Conservation (phyloP, 2,113 vertebrate genomes). For the Lampris megalopsis region DNA sequence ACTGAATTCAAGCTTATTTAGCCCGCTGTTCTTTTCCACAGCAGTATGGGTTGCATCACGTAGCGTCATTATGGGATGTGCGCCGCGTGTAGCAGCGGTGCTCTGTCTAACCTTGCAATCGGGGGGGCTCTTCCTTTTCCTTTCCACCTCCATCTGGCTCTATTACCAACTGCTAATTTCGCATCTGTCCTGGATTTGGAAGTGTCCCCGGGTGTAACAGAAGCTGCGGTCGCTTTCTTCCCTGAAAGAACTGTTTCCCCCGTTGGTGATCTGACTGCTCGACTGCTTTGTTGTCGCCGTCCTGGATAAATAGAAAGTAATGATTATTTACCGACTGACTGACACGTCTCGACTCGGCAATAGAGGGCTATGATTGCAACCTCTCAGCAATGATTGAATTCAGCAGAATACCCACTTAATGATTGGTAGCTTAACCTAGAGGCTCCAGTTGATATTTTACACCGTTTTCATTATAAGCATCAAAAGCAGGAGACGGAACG, state of each 20-base stretch:
- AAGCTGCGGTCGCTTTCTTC: slow-evolving; percentile 27
- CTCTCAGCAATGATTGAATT: slow-evolving; percentile 57
- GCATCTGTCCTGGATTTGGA: slow-evolving; percentile 69
- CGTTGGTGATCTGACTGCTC: slow-evolving; percentile 49
- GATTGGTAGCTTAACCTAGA: slow-evolving; percentile 73
- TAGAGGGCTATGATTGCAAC: slow-evolving; percentile 62
- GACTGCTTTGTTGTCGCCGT: slow-evolving; percentile 60
- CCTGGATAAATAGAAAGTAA: slow-evolving; percentile 44
- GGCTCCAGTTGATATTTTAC: slow-evolving; percentile 57
- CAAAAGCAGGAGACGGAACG: slow-evolving; percentile 45
- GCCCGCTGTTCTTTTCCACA: slow-evolving; percentile 54
- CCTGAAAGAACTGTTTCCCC: slow-evolving; percentile 45
- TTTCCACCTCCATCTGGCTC: slow-evolving; percentile 54
- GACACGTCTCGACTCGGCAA: slow-evolving; percentile 52
- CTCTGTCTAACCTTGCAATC: slow-evolving; percentile 46
- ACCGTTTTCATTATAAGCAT: slow-evolving; percentile 62
- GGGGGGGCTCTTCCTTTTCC: slow-evolving; percentile 33
- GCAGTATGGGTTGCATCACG: slow-evolving; percentile 67
- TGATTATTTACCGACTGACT: slow-evolving; percentile 65
- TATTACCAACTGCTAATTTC: slow-evolving; percentile 70
- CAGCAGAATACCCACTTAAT: slow-evolving; percentile 61
- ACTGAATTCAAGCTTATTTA: slow-evolving; percentile 60
- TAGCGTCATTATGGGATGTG: slow-evolving; percentile 65
- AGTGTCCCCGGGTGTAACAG: slow-evolving; percentile 67
- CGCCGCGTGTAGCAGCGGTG: slow-evolving; percentile 46